These are phyloP conservation scores for Caenorhabditis tropicalis DNA, from an alignment of 1,140 invertebrate species.

Conservation along the genomic window DNA sequence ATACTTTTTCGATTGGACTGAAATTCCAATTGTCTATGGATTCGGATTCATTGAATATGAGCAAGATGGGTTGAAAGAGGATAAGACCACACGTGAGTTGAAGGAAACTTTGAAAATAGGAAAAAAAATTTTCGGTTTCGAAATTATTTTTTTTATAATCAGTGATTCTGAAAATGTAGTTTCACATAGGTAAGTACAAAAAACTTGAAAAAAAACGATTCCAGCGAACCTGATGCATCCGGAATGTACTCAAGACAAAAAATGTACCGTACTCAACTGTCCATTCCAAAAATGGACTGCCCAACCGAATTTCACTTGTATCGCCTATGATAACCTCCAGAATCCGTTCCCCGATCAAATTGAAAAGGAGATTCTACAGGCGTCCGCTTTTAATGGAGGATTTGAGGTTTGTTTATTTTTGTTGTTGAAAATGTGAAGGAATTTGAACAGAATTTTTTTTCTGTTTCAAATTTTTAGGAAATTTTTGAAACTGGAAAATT, in stretches of 20 bases:
- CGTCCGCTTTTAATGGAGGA: conserved; percentile 59
- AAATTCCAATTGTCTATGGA: conserved; percentile 29
- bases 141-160: too few relatives aligned
- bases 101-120: not conserved
- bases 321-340: conserved; percentile 61
- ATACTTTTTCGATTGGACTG: conserved; percentile 30
- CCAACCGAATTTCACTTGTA: conserved; percentile 59
- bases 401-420: conserved; percentile 59
- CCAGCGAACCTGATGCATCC: conserved; percentile 66
- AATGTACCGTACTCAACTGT: conserved; percentile 66
- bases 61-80: not conserved
- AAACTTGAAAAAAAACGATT: not conserved
- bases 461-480: too few relatives aligned
- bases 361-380: conserved; percentile 63
- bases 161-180: too few relatives aligned
- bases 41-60: conserved; percentile 11
- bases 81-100: conserved; percentile 44
- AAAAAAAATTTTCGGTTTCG: not conserved
- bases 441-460: not conserved
- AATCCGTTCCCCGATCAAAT: conserved; percentile 54
- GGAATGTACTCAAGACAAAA: conserved; percentile 57
- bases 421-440: too few relatives aligned
- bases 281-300: conserved; percentile 63
- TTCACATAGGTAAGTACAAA: not conserved
- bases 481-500: too few relatives aligned